Base-by-base conservation (phyloP, 2,797 vertebrate species). In the Peromyscus nudipes region DNA sequence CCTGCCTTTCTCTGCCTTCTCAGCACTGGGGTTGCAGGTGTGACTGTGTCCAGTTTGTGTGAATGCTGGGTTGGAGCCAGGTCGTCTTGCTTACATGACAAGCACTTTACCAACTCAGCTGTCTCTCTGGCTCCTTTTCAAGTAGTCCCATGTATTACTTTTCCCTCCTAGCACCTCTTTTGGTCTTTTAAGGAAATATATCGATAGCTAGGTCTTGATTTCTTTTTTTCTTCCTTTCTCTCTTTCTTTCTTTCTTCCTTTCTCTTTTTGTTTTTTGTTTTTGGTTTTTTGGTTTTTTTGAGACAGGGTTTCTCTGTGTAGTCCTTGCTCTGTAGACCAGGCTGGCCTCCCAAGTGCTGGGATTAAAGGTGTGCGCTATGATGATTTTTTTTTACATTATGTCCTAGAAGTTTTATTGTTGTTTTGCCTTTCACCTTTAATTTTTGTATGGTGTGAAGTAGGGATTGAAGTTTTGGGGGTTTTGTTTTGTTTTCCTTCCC, bases 391-490 rank as follows among this genome's bases (percentile, higher is more conserved):
- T 34, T 94, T 40, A 25, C 71, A 25, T 64, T 79, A 29, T 84
- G 46, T 91, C 94, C 75, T 87, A 79, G n/a, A 92, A 71, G 16
- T 77, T 86, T 49, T 19, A 6, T 40, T 77, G 27, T 87, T 83
- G 62, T 77, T 76, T 92, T 92, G 29, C 80, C 4, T 92, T 90
- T 92, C 4, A 81, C 75, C 31, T 93, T 83, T 73, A 31, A 46
- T 46, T 46, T 46, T 46, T 76, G 12, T 76, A 7, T 77, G 43
- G 29, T 77, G 4, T 49, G 46, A 77, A 77, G 46, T 79, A 79
- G 29, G 29, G 29, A 79, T 52, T 34, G 19, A 19, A 52, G 76
- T 34, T 79, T 79, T 31, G 43, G 3, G 16, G 29, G 73, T 6
- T 27, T 46, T 76, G 25, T 46, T 43, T 76, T 76, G 40, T 29